Percentiles rank a stretch among this genome's conserved stretches.
Evolutionary conservation across 2,797 vertebrate species (phyloP).

Genomic region (Todus mexicanus): DNA sequence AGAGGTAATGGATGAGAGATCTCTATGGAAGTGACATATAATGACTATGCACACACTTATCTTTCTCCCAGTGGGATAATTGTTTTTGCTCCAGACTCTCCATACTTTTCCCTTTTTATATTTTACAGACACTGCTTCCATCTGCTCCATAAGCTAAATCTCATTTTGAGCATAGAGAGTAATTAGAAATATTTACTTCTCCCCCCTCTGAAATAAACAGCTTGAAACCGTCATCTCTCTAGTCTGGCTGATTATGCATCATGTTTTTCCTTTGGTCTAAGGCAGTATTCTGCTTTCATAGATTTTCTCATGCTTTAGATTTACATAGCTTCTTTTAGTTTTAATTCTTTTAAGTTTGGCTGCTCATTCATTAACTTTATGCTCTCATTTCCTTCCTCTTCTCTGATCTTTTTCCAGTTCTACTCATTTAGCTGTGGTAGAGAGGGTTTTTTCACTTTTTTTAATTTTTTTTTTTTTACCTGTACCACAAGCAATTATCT

Average conservation of each 20-base stretch:
- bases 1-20: neutral
- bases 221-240: neutral
- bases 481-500: neutral
- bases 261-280: neutral
- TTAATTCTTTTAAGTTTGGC: neutral
- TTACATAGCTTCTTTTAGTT: neutral
- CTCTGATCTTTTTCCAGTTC: neutral
- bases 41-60: neutral
- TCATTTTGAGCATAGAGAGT: neutral
- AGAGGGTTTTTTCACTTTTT: neutral
- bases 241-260: neutral
- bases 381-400: neutral
- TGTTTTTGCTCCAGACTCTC: slow-evolving; percentile 1
- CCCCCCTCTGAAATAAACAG: neutral
- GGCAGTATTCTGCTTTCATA: neutral
- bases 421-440: neutral
- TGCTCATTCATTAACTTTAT: neutral
- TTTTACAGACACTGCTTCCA: neutral
- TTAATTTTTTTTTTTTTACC: neutral
- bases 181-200: neutral
- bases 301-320: neutral
- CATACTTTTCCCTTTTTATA: neutral
- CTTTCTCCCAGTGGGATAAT: slow-evolving; percentile 17
- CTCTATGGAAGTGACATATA: neutral
- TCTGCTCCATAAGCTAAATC: neutral